These are phyloP conservation scores for Indicator indicator DNA, from an alignment of 2,113 vertebrate species.

Conservation along the genomic window DNA sequence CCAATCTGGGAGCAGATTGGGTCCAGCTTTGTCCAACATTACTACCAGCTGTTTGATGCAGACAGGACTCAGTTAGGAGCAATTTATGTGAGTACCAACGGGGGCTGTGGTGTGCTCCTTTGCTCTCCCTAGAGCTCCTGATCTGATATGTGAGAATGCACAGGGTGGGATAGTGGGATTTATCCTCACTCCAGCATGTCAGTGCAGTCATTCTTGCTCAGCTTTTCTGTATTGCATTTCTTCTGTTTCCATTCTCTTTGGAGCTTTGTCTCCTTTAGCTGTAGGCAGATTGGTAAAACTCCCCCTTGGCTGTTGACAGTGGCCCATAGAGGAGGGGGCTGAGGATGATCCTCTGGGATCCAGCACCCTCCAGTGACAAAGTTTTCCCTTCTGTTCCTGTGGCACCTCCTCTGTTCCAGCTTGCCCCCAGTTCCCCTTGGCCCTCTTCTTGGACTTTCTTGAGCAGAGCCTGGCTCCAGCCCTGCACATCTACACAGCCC, in stretches of 20 bases:
- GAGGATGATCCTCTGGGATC: neutral
- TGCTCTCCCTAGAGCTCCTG: neutral
- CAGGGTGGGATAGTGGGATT: neutral
- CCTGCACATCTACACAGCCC: no score
- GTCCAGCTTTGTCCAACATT: slow-evolving; percentile 97
- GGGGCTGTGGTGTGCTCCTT: rapidly evolving
- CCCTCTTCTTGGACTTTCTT: no score
- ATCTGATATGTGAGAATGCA: neutral
- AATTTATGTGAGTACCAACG: slow-evolving; percentile 92
- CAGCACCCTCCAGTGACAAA: no score
- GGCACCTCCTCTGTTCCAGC: no score
- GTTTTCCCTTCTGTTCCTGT: no score
- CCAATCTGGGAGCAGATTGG: slow-evolving; percentile 99
- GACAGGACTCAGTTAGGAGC: slow-evolving; percentile 93
- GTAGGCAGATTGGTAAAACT: neutral
- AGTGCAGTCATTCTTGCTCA: neutral
- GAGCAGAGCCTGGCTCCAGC: no score
- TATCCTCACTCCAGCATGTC: neutral
- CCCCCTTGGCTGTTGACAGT: neutral
- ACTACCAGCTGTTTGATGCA: slow-evolving; percentile 95
- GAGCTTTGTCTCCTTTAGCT: neutral
- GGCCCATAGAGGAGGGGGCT: neutral
- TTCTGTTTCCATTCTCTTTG: neutral
- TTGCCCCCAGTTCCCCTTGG: no score
- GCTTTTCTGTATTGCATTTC: neutral